phyloP scores from a whole-genome alignment of 2,888 invertebrate species.

The Drosophila stalkeri region DNA sequence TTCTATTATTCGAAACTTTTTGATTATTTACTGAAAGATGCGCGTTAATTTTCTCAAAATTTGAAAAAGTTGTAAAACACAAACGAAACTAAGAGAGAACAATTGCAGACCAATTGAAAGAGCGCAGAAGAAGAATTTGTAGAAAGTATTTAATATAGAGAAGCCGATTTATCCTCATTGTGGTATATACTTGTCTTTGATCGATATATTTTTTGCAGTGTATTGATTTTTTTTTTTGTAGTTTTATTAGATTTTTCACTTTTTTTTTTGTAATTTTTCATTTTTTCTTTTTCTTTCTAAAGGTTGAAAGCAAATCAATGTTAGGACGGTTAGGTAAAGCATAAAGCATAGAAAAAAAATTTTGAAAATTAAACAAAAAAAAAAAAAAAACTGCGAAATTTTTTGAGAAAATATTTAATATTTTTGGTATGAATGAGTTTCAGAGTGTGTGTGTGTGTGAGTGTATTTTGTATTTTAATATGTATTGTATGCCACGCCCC shows the following conservation, averaged over 20 bases:
- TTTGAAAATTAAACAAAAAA: conserved; percentile 39
- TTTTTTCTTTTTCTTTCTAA: conserved; percentile 31
- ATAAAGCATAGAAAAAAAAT: conserved; percentile 21
- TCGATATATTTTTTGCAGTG: conserved; percentile 16
- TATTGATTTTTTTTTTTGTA: conserved; percentile 30
- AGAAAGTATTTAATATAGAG: conserved; percentile 39
- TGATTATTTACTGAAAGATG: conserved; percentile 47
- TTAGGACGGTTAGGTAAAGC: conserved; percentile 20
- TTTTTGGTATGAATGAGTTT: conserved; percentile 18
- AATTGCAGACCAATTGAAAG: conserved; percentile 41
- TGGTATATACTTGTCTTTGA: conserved; percentile 23
- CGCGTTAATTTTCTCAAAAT: conserved; percentile 70
- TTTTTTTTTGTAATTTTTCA: conserved; percentile 31
- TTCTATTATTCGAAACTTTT: conserved; percentile 30
- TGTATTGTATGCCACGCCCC: conserved; percentile 18
- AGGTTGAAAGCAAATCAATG: conserved; percentile 20
- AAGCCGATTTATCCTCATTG: conserved; percentile 34
- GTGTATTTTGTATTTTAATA: conserved; percentile 4
- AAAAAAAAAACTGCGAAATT: conserved; percentile 48
- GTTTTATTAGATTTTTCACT: conserved; percentile 44
- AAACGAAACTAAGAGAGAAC: conserved; percentile 42
- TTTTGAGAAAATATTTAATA: conserved; percentile 76
- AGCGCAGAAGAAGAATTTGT: conserved; percentile 55
- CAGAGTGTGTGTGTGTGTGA: conserved; percentile 26
- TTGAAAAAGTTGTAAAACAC: conserved; percentile 41